Conservation (phyloP, 2,113 vertebrate genomes). For the Speoplatyrhinus poulsoni region DNA sequence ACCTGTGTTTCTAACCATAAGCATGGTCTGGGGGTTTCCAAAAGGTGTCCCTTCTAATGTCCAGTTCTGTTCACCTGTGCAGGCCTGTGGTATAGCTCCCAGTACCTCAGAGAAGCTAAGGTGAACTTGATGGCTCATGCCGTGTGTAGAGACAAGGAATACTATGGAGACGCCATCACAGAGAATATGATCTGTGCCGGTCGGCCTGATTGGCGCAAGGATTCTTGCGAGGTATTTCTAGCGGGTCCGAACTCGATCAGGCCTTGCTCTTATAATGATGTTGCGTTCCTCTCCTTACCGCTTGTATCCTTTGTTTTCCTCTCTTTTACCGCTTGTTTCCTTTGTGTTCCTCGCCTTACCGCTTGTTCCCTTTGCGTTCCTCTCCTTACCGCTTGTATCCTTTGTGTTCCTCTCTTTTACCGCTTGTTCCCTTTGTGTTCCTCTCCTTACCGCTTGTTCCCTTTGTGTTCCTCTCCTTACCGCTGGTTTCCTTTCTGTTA, state of each 20-base stretch:
- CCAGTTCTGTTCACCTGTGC: not conserved
- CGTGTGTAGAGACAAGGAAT: slow-evolving; percentile 74
- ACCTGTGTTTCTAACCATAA: too few relatives aligned
- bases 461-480: not conserved
- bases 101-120: slow-evolving; percentile 77
- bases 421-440: too few relatives aligned
- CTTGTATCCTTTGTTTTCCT: not conserved
- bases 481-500: not conserved
- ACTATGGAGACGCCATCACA: slow-evolving; percentile 78
- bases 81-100: slow-evolving; percentile 73
- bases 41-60: not conserved
- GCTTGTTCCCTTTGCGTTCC: too few relatives aligned
- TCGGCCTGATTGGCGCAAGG: slow-evolving; percentile 79
- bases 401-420: too few relatives aligned
- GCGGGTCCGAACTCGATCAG: not conserved
- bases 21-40: too few relatives aligned
- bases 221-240: slow-evolving; percentile 84
- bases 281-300: not conserved
- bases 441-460: too few relatives aligned
- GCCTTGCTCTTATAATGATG: accelerated
- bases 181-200: slow-evolving; percentile 90
- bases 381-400: too few relatives aligned
- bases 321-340: too few relatives aligned
- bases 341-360: too few relatives aligned
- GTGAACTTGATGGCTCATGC: slow-evolving; percentile 79